Evolutionary conservation across 2,888 invertebrate genomes (phyloP).

Genomic region (Sinodicranocentrus sp.): DNA sequence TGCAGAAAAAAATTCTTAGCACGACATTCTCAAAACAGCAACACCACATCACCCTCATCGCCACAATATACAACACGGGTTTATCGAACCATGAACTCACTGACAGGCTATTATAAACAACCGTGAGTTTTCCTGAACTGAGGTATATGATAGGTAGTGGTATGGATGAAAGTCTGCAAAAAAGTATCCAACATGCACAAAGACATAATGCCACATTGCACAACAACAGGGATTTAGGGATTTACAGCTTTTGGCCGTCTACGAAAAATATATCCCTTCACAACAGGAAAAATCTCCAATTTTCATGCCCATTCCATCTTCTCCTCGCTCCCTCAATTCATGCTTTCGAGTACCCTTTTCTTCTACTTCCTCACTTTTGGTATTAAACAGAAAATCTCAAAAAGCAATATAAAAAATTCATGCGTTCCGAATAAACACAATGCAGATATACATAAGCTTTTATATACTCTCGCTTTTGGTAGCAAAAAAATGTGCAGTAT

Average conservation of each 20-base stretch:
- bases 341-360: not conserved
- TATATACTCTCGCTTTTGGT: slow-evolving; percentile 26
- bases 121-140: not conserved
- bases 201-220: slow-evolving; percentile 37
- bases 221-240: slow-evolving; percentile 23
- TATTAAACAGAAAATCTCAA: slow-evolving; percentile 31
- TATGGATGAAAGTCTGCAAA: not conserved
- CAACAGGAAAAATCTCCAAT: slow-evolving; percentile 30
- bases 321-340: slow-evolving; percentile 3
- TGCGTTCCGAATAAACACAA: slow-evolving; percentile 2
- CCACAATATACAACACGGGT: not conserved
- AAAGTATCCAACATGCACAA: not conserved
- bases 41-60: not conserved
- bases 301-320: slow-evolving; percentile 27
- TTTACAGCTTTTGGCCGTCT: slow-evolving; percentile 30
- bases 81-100: slow-evolving; percentile 47
- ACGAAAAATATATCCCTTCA: slow-evolving; percentile 10
- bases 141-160: no score
- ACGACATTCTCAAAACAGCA: slow-evolving; percentile 9
- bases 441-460: not conserved
- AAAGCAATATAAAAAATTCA: slow-evolving; percentile 33
- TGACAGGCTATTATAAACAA: slow-evolving; percentile 22
- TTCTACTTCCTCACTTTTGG: slow-evolving; percentile 3
- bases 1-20: not conserved
- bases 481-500: slow-evolving; percentile 1